These are phyloP conservation scores for Hycleus cichorii DNA, from an alignment of 1,140 invertebrate genomes.

Conservation along the genomic window DNA sequence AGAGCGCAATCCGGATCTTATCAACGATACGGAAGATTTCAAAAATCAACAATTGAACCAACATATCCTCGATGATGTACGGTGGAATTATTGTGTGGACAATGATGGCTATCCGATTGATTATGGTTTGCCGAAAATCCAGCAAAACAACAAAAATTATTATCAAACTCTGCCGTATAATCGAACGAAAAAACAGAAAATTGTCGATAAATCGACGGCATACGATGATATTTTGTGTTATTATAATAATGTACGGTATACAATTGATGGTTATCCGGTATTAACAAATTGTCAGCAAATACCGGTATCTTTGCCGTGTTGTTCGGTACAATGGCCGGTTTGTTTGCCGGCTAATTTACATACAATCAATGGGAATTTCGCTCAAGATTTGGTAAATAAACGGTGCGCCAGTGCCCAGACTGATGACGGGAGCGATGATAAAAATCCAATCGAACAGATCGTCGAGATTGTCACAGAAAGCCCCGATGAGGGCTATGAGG, in stretches of 20 bases:
- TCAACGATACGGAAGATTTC: slow-evolving; percentile 57
- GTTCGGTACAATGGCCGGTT: slow-evolving; percentile 38
- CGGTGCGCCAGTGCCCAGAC: slow-evolving; percentile 50
- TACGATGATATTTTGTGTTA: slow-evolving; percentile 44
- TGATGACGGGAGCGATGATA: slow-evolving; percentile 39
- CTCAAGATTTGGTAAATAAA: slow-evolving; percentile 23
- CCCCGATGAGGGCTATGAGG: slow-evolving; percentile 81
- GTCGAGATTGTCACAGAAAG: slow-evolving; percentile 64
- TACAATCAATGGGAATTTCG: slow-evolving; percentile 24
- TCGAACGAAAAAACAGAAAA: slow-evolving; percentile 58
- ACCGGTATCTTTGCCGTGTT: slow-evolving; percentile 12
- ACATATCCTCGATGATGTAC: not conserved
- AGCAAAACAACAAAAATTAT: slow-evolving; percentile 39
- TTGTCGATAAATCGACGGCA: slow-evolving; percentile 49
- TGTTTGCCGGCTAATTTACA: slow-evolving; percentile 41
- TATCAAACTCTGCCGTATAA: slow-evolving; percentile 63
- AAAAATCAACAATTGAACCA: too few species aligned
- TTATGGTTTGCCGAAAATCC: slow-evolving; percentile 64
- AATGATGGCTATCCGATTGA: slow-evolving; percentile 69
- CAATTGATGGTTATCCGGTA: slow-evolving; percentile 68
- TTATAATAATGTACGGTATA: slow-evolving; percentile 59
- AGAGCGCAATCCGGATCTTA: slow-evolving; percentile 68
- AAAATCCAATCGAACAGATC: slow-evolving; percentile 23
- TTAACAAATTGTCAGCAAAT: slow-evolving; percentile 19
- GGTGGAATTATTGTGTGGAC: slow-evolving; percentile 45